phyloP scores from a whole-genome alignment of 1,140 invertebrate genomes.

The Papilio glaucus region DNA sequence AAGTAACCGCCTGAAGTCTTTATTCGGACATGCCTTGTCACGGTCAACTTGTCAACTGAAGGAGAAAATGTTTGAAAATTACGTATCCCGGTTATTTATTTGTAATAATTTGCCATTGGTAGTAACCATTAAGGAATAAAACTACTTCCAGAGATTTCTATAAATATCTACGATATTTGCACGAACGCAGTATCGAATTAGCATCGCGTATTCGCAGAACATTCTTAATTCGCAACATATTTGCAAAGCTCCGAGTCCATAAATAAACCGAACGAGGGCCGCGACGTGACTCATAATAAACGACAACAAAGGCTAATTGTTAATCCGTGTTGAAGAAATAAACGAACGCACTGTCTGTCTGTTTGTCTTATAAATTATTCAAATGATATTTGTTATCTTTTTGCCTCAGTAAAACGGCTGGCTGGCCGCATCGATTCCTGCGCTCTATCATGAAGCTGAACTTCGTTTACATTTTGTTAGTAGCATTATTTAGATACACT shows the following conservation, averaged over 20 bases:
- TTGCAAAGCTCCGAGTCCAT: constrained; percentile 3
- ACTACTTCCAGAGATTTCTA: not conserved
- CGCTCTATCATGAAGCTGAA: not conserved
- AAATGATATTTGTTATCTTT: constrained; percentile 20
- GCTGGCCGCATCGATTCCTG: not conserved
- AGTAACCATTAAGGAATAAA: not conserved
- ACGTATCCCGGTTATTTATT: no score
- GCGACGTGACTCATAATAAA: constrained; percentile 16
- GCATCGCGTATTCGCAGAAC: not conserved
- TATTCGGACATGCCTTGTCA: no score
- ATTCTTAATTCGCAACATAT: constrained; percentile 35
- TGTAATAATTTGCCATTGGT: no score
- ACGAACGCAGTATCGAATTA: not conserved
- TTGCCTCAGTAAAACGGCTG: not conserved
- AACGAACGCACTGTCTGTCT: constrained; percentile 10
- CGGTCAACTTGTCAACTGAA: no score
- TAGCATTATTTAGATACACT: not conserved
- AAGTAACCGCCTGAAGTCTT: no score
- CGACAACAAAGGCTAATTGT: constrained; percentile 39
- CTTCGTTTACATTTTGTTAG: not conserved
- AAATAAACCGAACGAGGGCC: constrained; percentile 36
- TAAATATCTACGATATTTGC: not conserved
- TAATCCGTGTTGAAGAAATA: constrained; percentile 27
- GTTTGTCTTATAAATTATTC: constrained; percentile 22
- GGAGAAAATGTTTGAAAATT: no score